Evolutionary conservation across 2,113 vertebrate genomes (phyloP).

Genomic region (Oreochromis niloticus): DNA sequence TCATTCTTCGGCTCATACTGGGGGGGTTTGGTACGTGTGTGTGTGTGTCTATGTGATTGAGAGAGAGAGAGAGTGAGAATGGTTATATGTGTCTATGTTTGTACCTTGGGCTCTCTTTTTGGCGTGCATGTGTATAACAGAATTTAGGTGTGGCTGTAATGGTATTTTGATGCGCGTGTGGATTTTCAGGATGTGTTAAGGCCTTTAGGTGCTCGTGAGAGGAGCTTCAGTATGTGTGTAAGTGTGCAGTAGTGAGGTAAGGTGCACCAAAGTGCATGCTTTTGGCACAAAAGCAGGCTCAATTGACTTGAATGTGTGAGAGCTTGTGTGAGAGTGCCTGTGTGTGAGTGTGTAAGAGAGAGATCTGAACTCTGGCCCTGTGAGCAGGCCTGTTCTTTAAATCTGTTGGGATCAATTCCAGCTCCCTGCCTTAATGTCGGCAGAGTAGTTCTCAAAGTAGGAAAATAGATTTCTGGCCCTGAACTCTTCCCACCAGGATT

Average conservation of each 20-base stretch:
- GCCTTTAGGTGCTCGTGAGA: slow-evolving; percentile 14
- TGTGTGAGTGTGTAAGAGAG: neutral
- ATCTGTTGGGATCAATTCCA: slow-evolving; percentile 59
- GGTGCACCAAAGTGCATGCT: neutral
- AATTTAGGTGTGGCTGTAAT: neutral
- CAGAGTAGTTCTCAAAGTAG: slow-evolving; percentile 38
- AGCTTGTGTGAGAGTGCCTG: neutral
- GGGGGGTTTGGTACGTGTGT: neutral
- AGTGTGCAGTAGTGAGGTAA: neutral
- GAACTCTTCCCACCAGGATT: slow-evolving; percentile 23
- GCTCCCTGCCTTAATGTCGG: slow-evolving; percentile 40
- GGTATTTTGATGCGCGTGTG: neutral
- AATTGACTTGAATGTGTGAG: slow-evolving; percentile 17
- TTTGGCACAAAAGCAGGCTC: slow-evolving; percentile 18
- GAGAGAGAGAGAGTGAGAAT: neutral
- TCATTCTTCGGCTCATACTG: slow-evolving; percentile 45
- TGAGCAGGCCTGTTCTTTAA: slow-evolving; percentile 48
- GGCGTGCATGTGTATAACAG: neutral
- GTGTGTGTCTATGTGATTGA: neutral
- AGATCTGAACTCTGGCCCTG: slow-evolving; percentile 27
- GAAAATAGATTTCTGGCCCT: slow-evolving; percentile 42
- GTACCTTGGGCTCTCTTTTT: neutral
- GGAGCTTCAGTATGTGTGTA: neutral
- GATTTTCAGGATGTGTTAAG: neutral
- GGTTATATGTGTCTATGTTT: neutral